Conservation (phyloP, 1,140 invertebrate species). For the Catajapyx aquilonaris region DNA sequence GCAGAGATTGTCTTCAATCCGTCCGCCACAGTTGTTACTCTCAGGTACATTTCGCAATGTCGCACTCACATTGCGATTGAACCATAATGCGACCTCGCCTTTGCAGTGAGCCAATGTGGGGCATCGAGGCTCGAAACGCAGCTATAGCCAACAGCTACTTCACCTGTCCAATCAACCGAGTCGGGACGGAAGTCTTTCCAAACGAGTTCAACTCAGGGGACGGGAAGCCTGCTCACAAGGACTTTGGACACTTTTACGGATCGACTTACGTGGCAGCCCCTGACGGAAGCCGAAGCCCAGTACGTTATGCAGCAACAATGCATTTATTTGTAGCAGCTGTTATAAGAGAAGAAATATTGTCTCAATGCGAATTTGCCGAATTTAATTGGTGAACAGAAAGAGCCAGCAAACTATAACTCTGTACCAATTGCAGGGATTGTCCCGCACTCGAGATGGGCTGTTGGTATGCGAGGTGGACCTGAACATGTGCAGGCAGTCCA, state of each 20-base stretch:
- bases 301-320: too few species aligned
- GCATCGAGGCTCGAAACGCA: conserved; percentile 86
- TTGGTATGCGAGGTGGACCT: conserved; percentile 79
- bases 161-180: conserved; percentile 87
- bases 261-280: conserved; percentile 87
- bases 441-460: conserved; percentile 69
- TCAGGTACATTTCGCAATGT: conserved; percentile 31
- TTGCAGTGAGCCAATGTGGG: conserved; percentile 87
- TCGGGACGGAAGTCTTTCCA: conserved; percentile 76
- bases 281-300: conserved; percentile 75
- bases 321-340: too few species aligned
- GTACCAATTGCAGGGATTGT: conserved; percentile 44
- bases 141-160: conserved; percentile 92
- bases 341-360: too few species aligned
- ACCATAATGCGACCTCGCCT: too few species aligned
- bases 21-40: conserved; percentile 67
- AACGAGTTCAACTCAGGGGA: conserved; percentile 92
- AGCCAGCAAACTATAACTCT: too few species aligned
- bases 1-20: conserved; percentile 99
- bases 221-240: conserved; percentile 70
- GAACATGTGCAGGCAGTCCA: conserved; percentile 85
- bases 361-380: too few species aligned
- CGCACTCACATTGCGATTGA: too few species aligned
- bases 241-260: conserved; percentile 95
- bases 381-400: too few species aligned